phyloP scores from a whole-genome alignment of 2,888 invertebrate species.

The Drosophila ezoana region DNA sequence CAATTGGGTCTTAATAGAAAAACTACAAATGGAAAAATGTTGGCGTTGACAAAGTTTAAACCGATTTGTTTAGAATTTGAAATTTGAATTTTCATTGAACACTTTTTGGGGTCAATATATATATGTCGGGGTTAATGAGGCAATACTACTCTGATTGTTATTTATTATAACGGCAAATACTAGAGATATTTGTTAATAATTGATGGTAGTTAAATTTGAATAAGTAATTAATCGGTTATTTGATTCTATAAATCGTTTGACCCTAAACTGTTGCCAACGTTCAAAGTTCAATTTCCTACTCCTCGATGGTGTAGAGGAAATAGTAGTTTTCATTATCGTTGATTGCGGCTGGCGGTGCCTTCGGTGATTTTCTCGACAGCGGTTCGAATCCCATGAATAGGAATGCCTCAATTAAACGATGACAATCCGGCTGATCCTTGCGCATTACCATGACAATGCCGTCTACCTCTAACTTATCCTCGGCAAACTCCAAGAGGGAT shows the following conservation, averaged over 20 bases:
- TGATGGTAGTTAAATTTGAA: constrained; percentile 19
- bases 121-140: constrained; percentile 40
- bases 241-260: constrained; percentile 49
- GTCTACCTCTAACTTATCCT: constrained; percentile 94
- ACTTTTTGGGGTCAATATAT: constrained; percentile 72
- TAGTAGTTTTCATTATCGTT: constrained; percentile 87
- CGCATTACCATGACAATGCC: constrained; percentile 92
- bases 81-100: constrained; percentile 56
- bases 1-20: constrained; percentile 45
- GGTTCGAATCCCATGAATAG: constrained; percentile 98
- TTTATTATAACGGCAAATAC: constrained; percentile 28
- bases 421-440: constrained; percentile 93
- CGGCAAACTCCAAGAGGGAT: constrained; percentile 96
- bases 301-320: constrained; percentile 85
- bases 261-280: constrained; percentile 43
- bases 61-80: constrained; percentile 54
- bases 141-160: constrained; percentile 19
- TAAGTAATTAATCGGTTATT: constrained; percentile 17
- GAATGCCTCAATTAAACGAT: constrained; percentile 95
- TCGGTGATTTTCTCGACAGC: constrained; percentile 92
- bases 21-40: constrained; percentile 42
- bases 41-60: constrained; percentile 50
- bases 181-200: constrained; percentile 20
- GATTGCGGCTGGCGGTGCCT: constrained; percentile 89
- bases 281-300: constrained; percentile 77